Evolutionary conservation across 2,888 invertebrate species (phyloP), one percentile per base, ranked within the genome.

Genomic region (Chrysolina haemoptera): DNA sequence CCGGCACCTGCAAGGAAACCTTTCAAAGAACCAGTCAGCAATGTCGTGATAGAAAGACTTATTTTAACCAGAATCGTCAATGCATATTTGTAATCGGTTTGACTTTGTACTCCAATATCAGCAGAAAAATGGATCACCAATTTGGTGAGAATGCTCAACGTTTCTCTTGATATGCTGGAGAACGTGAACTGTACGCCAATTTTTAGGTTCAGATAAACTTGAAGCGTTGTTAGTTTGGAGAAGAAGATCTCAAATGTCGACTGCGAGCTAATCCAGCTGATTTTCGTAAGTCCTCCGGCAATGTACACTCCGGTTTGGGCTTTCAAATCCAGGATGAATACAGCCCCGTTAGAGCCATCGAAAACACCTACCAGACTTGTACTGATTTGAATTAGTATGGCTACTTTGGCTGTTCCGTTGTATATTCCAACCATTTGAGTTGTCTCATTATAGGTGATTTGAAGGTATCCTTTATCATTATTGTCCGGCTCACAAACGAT

Each of bases 351-450:
- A 10, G 41, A 73, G 53, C 78, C 76, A 53, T 81, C 73, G 14
- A 80, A 72, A 10, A 80, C 11, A 3, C 59, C 79, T 3, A 75
- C 73, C 16, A 80, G 53, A 18, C 72, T 66, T 2, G 73, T 67
- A 20, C 72, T 70, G 12, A 80, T 20, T 40, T 80, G 78, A n/a
- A 80, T 43, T 22, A 79, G 64, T 14, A 80, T 20, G 14, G 79
- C 77, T 27, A 78, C 75, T 1, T 74, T 68, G 10, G 78, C 79
- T 27, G 72, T 75, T 11, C 62, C 16, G 63, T 81, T 80, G n/a
- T 79, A 74, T 1, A 80, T 18, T 14, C 59, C 78, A 0, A 81
- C 16, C 11, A 80, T 65, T 20, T 68, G 66, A 3, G 77, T 66
- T 5, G 77, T 75, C 69, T 53, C 43, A 46, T 78, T 79, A 27